Evolutionary conservation across 35 echinoderm and acorn worm genomes (phyloP).

Genomic region (Ophioderma brevispina): DNA sequence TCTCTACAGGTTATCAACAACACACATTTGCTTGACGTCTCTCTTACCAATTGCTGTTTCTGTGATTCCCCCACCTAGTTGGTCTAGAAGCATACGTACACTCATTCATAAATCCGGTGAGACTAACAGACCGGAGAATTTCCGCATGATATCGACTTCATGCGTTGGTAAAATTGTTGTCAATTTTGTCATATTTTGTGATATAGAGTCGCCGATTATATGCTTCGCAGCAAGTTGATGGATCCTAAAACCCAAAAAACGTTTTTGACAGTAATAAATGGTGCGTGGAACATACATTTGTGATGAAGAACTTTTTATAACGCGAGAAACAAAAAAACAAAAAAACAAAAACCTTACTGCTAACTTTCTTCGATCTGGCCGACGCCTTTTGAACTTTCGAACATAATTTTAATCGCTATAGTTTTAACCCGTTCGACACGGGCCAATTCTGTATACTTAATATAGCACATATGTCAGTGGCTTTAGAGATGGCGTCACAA

Average conservation of each 20-base stretch:
- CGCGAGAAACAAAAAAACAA: too few species aligned
- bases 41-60: neutral
- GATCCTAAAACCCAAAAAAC: slow-evolving; percentile 19
- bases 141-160: too few species aligned
- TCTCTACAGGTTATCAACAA: neutral
- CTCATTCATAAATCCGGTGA: neutral
- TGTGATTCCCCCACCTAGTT: neutral
- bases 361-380: slow-evolving; percentile 21
- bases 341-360: slow-evolving; percentile 11
- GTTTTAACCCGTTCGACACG: too few species aligned
- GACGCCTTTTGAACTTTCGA: slow-evolving; percentile 39
- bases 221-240: slow-evolving; percentile 5
- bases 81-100: neutral
- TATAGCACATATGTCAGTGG: too few species aligned
- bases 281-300: slow-evolving; percentile 32
- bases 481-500: too few species aligned
- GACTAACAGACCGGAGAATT: neutral
- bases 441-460: too few species aligned
- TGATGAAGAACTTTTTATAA: slow-evolving; percentile 56
- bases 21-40: neutral
- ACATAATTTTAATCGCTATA: slow-evolving; percentile 25
- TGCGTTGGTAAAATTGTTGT: slow-evolving; percentile 41
- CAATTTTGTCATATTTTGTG: slow-evolving; percentile 53
- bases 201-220: slow-evolving; percentile 20
- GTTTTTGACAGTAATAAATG: slow-evolving; percentile 8